A percentile compares a stretch with the other conserved stretches of the same genome.
Evolutionary conservation across 2,113 vertebrate species (phyloP).

Genomic region (Corynorhinus townsendii): DNA sequence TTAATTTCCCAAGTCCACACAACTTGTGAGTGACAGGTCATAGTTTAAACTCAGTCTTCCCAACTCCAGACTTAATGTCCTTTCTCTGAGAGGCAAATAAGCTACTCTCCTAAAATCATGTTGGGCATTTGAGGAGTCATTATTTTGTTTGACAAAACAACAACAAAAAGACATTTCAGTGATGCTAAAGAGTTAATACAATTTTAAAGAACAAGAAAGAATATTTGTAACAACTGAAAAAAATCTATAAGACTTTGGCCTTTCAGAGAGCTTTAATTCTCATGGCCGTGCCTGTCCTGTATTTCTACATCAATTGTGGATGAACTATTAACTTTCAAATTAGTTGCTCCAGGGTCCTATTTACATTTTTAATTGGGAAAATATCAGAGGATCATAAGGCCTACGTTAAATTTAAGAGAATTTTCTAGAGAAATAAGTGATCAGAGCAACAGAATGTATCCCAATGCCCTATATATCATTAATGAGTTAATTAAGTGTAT

Average conservation of each 20-base stretch:
- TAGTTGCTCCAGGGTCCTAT: constrained; percentile 46
- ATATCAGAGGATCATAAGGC: constrained; percentile 33
- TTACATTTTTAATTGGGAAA: constrained; percentile 67
- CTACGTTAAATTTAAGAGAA: constrained; percentile 45
- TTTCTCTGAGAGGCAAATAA: neutral
- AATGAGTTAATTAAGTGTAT: constrained; percentile 71
- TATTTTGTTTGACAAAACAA: neutral
- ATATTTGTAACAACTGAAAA: constrained; percentile 24
- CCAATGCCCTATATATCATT: constrained; percentile 53
- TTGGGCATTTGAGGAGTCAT: neutral
- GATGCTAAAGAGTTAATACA: neutral
- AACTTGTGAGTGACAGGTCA: neutral
- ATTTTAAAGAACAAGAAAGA: neutral
- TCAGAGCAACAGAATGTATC: constrained; percentile 46
- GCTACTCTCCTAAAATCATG: neutral
- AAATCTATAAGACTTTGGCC: neutral
- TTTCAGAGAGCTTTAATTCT: constrained; percentile 48
- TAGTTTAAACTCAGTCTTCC: neutral
- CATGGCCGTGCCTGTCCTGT: neutral
- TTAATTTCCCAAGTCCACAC: neutral
- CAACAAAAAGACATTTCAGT: neutral
- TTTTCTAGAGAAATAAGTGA: constrained; percentile 43
- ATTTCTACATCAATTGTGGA: constrained; percentile 45
- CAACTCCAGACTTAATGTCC: neutral
- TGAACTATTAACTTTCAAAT: constrained; percentile 62